Conservation (phyloP, 2,888 invertebrate species). For the Arrhopalites spinosus region DNA sequence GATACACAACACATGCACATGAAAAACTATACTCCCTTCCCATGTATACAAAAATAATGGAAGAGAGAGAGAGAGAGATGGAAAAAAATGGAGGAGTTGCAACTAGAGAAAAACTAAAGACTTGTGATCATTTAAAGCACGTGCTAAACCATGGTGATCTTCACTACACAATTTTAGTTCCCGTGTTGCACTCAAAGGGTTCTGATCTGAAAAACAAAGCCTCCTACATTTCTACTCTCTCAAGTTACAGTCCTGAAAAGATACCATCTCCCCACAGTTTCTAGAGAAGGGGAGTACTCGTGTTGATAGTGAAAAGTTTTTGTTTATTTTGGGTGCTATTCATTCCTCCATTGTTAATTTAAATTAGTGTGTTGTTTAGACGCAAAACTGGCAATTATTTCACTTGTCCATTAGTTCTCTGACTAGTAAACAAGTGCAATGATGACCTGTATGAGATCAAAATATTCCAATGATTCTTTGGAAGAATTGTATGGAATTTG, state of each 20-base stretch:
- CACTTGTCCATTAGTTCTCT: too few relatives aligned
- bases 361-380: too few relatives aligned
- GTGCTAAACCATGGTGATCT: conserved; percentile 28
- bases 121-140: conserved; percentile 35
- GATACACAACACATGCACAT: too few relatives aligned
- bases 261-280: conserved; percentile 9
- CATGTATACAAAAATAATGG: background rate
- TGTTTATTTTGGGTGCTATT: too few relatives aligned
- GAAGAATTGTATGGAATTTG: conserved; percentile 47
- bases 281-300: too few relatives aligned
- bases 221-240: conserved; percentile 6
- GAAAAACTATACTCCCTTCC: background rate
- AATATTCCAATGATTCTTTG: conserved; percentile 39
- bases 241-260: conserved; percentile 12
- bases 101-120: background rate
- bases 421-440: too few relatives aligned
- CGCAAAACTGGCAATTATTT: too few relatives aligned
- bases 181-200: conserved; percentile 23
- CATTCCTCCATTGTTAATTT: too few relatives aligned
- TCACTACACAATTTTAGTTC: conserved; percentile 18
- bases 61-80: conserved; percentile 13
- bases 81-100: background rate
- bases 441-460: conserved; percentile 47
- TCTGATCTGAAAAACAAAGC: conserved; percentile 11
- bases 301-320: too few relatives aligned